These are phyloP conservation scores for Choreutis nemorana DNA, from an alignment of 2,888 invertebrate species.

Conservation along the genomic window DNA sequence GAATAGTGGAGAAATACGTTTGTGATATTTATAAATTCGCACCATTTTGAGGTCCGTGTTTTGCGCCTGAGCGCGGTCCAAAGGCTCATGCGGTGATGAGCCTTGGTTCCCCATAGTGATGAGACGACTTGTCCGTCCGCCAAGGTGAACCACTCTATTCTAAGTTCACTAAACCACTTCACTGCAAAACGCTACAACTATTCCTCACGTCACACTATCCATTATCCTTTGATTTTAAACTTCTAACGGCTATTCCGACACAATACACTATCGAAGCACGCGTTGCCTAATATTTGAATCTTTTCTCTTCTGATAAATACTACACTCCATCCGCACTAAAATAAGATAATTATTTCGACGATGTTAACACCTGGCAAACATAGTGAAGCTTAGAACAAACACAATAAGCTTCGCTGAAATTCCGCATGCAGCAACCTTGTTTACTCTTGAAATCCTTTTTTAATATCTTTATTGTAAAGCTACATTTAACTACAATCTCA, in stretches of 20 bases:
- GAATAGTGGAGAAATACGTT: conserved; percentile 7
- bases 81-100: conserved; percentile 82
- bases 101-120: conserved; percentile 80
- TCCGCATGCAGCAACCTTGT: conserved; percentile 49
- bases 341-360: conserved; percentile 53
- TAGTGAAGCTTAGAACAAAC: conserved; percentile 49
- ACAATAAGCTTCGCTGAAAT: conserved; percentile 38
- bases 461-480: too few relatives aligned
- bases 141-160: conserved; percentile 3
- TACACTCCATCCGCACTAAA: conserved; percentile 38
- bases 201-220: conserved; percentile 15
- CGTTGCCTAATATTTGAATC: conserved; percentile 30
- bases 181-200: conserved; percentile 15
- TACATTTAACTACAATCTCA: too few relatives aligned
- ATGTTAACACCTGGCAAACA: conserved; percentile 52
- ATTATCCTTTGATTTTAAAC: conserved; percentile 16
- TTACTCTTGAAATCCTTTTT: too few relatives aligned
- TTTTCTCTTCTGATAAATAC: conserved; percentile 42
- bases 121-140: background rate
- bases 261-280: conserved; percentile 25
- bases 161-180: conserved; percentile 10
- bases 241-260: conserved; percentile 28
- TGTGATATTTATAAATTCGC: conserved; percentile 16
- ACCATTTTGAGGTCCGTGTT: conserved; percentile 59
- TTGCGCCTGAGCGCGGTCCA: conserved; percentile 72